These are phyloP conservation scores for Atopsyche davidsoni DNA, from an alignment of 1,140 invertebrate genomes.

Conservation along the genomic window DNA sequence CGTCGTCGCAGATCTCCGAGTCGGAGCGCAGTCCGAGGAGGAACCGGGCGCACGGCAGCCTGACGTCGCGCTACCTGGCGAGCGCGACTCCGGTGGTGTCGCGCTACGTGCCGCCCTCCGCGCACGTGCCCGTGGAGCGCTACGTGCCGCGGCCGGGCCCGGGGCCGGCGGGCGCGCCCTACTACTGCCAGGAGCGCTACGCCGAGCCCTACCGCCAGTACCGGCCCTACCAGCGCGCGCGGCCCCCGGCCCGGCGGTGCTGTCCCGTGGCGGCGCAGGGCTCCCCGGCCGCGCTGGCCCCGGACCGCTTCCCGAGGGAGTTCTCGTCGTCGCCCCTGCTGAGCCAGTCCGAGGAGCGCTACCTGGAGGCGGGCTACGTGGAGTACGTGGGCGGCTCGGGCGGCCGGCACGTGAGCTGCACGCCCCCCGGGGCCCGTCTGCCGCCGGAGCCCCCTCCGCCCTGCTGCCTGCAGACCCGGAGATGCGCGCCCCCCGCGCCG, in stretches of 20 bases:
- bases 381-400: constrained; percentile 53
- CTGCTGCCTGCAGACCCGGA: constrained; percentile 49
- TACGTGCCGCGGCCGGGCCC: constrained; percentile 58
- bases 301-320: constrained; percentile 35
- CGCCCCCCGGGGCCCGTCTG: constrained; percentile 42
- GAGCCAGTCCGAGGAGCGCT: constrained; percentile 46
- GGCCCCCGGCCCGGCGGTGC: constrained; percentile 42
- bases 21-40: constrained; percentile 39
- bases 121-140: constrained; percentile 62
- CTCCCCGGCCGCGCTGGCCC: constrained; percentile 43
- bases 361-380: constrained; percentile 40
- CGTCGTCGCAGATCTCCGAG: constrained; percentile 57
- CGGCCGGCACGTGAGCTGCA: constrained; percentile 52
- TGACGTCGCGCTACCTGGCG: constrained; percentile 38
- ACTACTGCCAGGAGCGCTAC: constrained; percentile 44
- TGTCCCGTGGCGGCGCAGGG: constrained; percentile 47
- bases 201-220: constrained; percentile 48
- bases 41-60: constrained; percentile 42
- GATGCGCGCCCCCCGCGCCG: constrained; percentile 46
- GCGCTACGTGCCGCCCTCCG: constrained; percentile 58
- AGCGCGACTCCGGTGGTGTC: constrained; percentile 16
- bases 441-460: constrained; percentile 48
- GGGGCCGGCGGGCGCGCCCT: constrained; percentile 43
- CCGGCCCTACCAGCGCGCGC: constrained; percentile 44
- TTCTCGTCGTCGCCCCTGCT: constrained; percentile 44